Percentiles rank a stretch among this genome's conserved stretches.
These are phyloP conservation scores for Anseranas semipalmata DNA, from an alignment of 2,113 vertebrate genomes.

Conservation along the genomic window DNA sequence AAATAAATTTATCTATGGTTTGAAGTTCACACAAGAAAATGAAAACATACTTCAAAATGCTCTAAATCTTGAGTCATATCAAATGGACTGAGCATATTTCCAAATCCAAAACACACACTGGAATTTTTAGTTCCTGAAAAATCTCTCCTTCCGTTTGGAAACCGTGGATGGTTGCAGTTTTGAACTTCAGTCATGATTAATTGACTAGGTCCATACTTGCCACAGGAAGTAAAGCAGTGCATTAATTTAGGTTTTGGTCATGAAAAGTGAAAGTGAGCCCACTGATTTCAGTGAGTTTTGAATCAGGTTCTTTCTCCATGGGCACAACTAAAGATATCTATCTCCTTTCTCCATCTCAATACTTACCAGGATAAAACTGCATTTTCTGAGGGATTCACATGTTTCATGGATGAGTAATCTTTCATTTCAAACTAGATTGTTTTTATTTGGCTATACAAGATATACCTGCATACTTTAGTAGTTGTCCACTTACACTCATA, in stretches of 20 bases:
- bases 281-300: neutral
- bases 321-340: neutral
- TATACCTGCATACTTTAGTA: neutral
- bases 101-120: neutral
- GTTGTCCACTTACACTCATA: neutral
- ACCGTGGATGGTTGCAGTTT: neutral
- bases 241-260: neutral
- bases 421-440: neutral
- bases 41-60: neutral
- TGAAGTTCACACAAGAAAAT: neutral
- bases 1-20: neutral
- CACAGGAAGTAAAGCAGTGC: neutral
- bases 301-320: neutral
- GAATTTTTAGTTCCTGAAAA: neutral
- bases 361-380: neutral
- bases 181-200: neutral
- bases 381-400: neutral
- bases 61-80: neutral
- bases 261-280: neutral
- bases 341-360: neutral
- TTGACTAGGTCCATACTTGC: neutral
- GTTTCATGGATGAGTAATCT: neutral
- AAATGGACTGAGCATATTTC: neutral
- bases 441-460: neutral
- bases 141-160: neutral